Conservation (phyloP, 1,140 invertebrate genomes). For the Hypsibius dujardini region DNA sequence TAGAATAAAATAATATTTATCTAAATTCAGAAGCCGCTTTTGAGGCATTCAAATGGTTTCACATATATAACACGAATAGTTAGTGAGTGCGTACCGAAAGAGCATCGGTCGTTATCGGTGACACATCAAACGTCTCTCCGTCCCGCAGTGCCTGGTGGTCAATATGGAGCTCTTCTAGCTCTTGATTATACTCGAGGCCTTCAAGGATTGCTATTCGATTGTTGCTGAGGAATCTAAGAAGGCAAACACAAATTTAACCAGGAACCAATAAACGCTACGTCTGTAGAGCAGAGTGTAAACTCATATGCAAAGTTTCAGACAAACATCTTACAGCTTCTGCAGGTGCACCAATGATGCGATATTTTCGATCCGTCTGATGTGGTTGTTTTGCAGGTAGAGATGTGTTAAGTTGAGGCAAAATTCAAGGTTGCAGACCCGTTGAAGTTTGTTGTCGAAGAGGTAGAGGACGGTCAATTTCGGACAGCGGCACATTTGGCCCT, state of each 20-base stretch:
- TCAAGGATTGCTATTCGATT: background rate
- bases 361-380: conserved; percentile 31
- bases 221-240: conserved; percentile 6
- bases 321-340: conserved; percentile 31
- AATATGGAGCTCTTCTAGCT: background rate
- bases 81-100: background rate
- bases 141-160: background rate
- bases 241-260: background rate
- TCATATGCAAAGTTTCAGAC: background rate
- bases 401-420: conserved; percentile 31
- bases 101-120: background rate
- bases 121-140: background rate
- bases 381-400: conserved; percentile 35
- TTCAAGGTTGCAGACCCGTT: no score
- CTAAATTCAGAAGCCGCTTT: no score
- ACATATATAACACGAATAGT: no score
- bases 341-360: conserved; percentile 28
- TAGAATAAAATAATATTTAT: no score
- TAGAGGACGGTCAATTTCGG: no score
- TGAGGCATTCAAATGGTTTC: no score
- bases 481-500: no score
- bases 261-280: background rate
- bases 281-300: no score
- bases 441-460: no score
- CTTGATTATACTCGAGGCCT: background rate